Base-by-base conservation (phyloP, 2,888 invertebrate species). In the Smittia sp. region DNA sequence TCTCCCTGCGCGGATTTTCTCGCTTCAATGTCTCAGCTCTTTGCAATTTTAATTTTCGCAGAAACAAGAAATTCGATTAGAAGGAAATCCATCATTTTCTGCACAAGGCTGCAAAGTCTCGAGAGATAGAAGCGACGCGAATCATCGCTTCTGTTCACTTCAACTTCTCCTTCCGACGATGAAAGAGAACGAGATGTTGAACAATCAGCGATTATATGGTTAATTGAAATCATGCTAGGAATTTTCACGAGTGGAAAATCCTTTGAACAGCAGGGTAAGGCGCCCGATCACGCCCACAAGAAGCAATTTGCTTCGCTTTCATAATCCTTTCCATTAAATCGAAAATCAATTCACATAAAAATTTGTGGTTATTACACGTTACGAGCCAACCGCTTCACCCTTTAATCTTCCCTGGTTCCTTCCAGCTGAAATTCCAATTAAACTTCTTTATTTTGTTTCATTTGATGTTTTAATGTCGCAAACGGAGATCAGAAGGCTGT, bases 41-140 rank as follows among this genome's bases (percentile, higher is more conserved):
- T 58, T 58, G 58, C 58, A 11, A 58, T 58, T 58, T 58, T 46
- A 13, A 46, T 46, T 58, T 46, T 58, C 13, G 58, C 58, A 58
- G 4, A 46, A 46, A 11, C 2, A 46, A 46, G 2, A 52, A 69
- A 69, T 69, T 52, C 4, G 1, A 69, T 69, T 69, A 69, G 18
- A 69, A 25, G 22, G 41, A 32, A 69, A 69, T 69, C 69, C 41
- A 69, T 69, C 69, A 69, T 69, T 52, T 63, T 63, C 27, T 27
- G 58, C 58, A 58, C 20, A 20, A 58, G 20, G 24, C 27, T 13
- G 63, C 9, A 13, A 52, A 27, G 18, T 63, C 63, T 63, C 63
- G 4, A 27, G 63, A 25, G 63, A 63, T 27, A 63, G 22, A 32
- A n/a, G n/a, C 32, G 32, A 32, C 32, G 32, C 32, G 32, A 32